Base-by-base conservation (phyloP, 1,140 invertebrate genomes). In the Venturia canescens region DNA sequence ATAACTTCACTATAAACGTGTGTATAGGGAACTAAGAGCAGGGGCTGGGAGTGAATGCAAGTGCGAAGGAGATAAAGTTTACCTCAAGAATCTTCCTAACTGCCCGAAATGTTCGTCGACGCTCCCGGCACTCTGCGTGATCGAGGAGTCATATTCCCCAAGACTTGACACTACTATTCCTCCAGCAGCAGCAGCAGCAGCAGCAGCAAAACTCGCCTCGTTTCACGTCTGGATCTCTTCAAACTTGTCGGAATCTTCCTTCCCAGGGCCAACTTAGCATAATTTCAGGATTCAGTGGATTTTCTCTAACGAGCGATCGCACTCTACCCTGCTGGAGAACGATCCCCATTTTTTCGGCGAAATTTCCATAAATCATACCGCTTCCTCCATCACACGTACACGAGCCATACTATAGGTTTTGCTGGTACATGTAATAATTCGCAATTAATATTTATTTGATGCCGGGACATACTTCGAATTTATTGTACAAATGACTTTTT, bases 11-110 rank as follows among this genome's bases (percentile, higher is more conserved):
- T 29, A 66, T 66, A 66, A 66, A 27, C 63, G 57, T 60, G 18
- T 23, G n/a, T 21, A 66, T 66, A 66, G 26, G 27, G 29, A 9
- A 27, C 53, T 21, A 34, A 60, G 72, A 29, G 16, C 50, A 50
- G 18, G 5, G 34, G 3, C n/a, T 5, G 29, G 21, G 11, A 66
- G 63, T 66, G 44, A 9, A 60, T 60, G 13, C 5, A 27, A 50
- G 44, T 38, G 67, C 15, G 29, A 71, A 34, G 34, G 69, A 50
- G 38, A 27, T n/a, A 75, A 75, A 57, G 72, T 75, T 75, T 60
- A 57, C 29, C 72, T 57, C 72, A 75, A 75, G 72, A 75, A 75
- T 75, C 72, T 66, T 66, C 50, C 72, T 75, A 75, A 75, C 72
- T 75, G 72, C 72, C 50, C 72, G 48, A 75, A 75, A 75, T 75